Evolutionary conservation across 2,113 vertebrate species (phyloP).

Genomic region (Mungos mungo): DNA sequence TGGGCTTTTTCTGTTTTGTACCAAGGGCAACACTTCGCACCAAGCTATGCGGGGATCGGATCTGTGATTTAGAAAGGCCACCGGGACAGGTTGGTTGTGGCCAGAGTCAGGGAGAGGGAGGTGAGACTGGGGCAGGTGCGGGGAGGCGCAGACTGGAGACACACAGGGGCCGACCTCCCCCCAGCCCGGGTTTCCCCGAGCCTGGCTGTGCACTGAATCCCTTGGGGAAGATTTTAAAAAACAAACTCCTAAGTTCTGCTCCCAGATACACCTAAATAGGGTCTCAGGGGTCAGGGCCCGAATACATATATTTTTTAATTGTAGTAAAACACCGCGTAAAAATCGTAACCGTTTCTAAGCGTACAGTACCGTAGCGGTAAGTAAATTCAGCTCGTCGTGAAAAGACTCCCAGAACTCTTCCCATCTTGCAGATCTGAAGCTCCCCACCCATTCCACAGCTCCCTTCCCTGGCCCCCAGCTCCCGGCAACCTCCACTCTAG

Average conservation of each 20-base stretch:
- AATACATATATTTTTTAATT: not conserved
- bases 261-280: not conserved
- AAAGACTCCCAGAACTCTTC: not conserved
- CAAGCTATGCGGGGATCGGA: accelerated
- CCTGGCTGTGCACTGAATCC: not conserved
- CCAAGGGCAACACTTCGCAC: not conserved
- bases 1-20: not conserved
- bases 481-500: not conserved
- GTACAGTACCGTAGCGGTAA: not conserved
- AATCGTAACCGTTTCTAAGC: not conserved
- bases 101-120: not conserved
- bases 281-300: not conserved
- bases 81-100: accelerated
- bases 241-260: not conserved
- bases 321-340: not conserved
- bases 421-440: not conserved
- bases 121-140: accelerated
- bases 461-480: accelerated
- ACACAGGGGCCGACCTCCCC: not conserved
- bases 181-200: not conserved
- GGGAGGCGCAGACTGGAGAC: not conserved
- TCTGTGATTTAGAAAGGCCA: constrained; percentile 7
- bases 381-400: not conserved
- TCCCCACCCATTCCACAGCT: not conserved
- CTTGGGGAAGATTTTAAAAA: not conserved